Conservation (phyloP, 2,888 invertebrate genomes). For the Ophonus ardosiacus region DNA sequence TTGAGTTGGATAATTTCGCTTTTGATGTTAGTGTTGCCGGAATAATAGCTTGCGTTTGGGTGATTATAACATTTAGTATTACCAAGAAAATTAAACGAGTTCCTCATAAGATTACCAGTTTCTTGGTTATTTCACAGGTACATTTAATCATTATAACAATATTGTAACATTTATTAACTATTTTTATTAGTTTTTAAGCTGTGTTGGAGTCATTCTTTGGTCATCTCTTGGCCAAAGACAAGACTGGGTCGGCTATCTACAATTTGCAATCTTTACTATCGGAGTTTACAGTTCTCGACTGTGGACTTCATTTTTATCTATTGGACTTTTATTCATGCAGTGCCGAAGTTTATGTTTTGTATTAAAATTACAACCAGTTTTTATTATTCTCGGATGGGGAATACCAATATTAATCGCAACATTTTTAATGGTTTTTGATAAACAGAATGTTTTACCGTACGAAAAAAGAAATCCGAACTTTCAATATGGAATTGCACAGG, state of each 20-base stretch:
- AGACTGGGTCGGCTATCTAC: slow-evolving; percentile 83
- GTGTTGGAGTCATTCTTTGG: slow-evolving; percentile 87
- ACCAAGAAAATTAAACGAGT: slow-evolving; percentile 87
- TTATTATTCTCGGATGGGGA: slow-evolving; percentile 80
- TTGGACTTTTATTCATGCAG: slow-evolving; percentile 88
- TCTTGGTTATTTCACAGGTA: slow-evolving; percentile 89
- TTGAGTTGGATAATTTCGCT: slow-evolving; percentile 87
- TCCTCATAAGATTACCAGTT: slow-evolving; percentile 90
- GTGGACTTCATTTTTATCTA: slow-evolving; percentile 91
- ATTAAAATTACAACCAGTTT: slow-evolving; percentile 84
- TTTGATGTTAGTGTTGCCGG: slow-evolving; percentile 91
- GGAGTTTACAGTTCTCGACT: slow-evolving; percentile 89
- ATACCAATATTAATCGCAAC: slow-evolving; percentile 83
- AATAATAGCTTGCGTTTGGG: slow-evolving; percentile 87
- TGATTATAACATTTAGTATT: slow-evolving; percentile 84
- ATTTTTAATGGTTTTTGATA: slow-evolving; percentile 80
- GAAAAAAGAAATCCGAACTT: slow-evolving; percentile 86
- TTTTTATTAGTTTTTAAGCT: slow-evolving; percentile 79
- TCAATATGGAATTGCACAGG: slow-evolving; percentile 87
- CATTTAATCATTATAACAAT: slow-evolving; percentile 64
- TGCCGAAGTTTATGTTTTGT: slow-evolving; percentile 91
- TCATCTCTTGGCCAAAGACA: slow-evolving; percentile 79
- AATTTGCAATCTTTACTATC: slow-evolving; percentile 86
- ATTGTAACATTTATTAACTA: slow-evolving; percentile 2
- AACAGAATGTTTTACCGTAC: slow-evolving; percentile 76